Percentiles rank a stretch among this genome's conserved stretches.
These are phyloP conservation scores for Montipora efflorescens DNA, from an alignment of 64 coral and sea anemone genomes.

Conservation along the genomic window DNA sequence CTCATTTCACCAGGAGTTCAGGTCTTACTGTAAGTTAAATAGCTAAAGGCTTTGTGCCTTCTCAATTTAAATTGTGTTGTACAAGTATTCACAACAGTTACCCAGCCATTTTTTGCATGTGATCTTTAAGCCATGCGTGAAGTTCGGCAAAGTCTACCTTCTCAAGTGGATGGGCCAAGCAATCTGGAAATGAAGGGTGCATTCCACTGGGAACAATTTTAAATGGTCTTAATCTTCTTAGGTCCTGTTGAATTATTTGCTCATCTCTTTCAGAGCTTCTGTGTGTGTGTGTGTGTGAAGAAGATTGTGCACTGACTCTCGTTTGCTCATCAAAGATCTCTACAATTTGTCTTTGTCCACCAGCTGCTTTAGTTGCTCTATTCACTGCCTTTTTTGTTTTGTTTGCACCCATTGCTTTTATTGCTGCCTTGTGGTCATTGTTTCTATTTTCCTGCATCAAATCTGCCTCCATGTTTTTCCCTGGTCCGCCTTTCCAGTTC, in stretches of 20 bases:
- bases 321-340: slow-evolving; percentile 40
- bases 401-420: slow-evolving; percentile 57
- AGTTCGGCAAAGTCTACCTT: slow-evolving; percentile 45
- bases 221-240: slow-evolving; percentile 46
- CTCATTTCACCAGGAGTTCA: not conserved
- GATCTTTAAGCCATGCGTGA: slow-evolving; percentile 30
- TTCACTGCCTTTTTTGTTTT: slow-evolving; percentile 40
- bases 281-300: slow-evolving; percentile 23
- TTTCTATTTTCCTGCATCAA: slow-evolving; percentile 54
- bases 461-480: slow-evolving; percentile 42
- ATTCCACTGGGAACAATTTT: slow-evolving; percentile 19
- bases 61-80: not conserved
- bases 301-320: slow-evolving; percentile 28
- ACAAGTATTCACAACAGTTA: slow-evolving; percentile 28
- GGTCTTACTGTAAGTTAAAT: not conserved
- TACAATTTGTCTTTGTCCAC: slow-evolving; percentile 43
- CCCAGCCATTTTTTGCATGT: slow-evolving; percentile 10
- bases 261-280: slow-evolving; percentile 47
- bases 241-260: not conserved
- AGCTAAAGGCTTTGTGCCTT: not conserved
- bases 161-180: slow-evolving; percentile 24
- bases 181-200: slow-evolving; percentile 57
- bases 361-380: slow-evolving; percentile 35
- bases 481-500: slow-evolving; percentile 41
- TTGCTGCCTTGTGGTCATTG: slow-evolving; percentile 28